These are phyloP conservation scores for Taphrorychus bicolor DNA, from an alignment of 2,888 invertebrate genomes.

Conservation along the genomic window DNA sequence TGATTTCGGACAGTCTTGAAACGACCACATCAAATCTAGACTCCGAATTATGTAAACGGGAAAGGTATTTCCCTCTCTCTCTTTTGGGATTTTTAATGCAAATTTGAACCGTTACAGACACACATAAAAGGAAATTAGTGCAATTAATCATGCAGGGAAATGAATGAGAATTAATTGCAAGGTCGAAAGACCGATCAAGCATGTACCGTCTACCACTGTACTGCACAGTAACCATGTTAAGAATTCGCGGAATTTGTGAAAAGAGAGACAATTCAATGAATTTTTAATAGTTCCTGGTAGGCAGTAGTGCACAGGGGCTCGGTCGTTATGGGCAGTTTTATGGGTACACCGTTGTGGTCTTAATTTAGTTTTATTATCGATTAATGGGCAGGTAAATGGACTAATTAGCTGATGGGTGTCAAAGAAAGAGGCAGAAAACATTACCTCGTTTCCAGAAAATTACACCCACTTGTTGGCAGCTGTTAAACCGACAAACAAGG, in stretches of 20 bases:
- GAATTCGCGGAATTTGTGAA: not conserved
- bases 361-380: not conserved
- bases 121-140: not conserved
- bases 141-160: not conserved
- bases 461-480: not conserved
- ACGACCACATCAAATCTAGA: no score
- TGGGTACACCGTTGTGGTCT: not conserved
- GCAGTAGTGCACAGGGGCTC: not conserved
- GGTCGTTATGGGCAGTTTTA: not conserved
- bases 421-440: not conserved
- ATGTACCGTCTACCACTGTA: not conserved
- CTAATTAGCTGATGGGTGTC: not conserved
- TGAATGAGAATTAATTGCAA: conserved; percentile 2
- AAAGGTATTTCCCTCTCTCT: not conserved
- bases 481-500: not conserved
- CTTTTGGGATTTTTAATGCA: not conserved
- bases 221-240: not conserved
- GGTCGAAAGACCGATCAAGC: not conserved
- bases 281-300: not conserved
- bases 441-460: not conserved
- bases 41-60: not conserved
- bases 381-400: no score
- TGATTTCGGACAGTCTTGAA: no score
- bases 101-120: not conserved
- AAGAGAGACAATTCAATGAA: not conserved